phyloP scores from a whole-genome alignment of 2,797 vertebrate species.

The Steatocranus sp. region DNA sequence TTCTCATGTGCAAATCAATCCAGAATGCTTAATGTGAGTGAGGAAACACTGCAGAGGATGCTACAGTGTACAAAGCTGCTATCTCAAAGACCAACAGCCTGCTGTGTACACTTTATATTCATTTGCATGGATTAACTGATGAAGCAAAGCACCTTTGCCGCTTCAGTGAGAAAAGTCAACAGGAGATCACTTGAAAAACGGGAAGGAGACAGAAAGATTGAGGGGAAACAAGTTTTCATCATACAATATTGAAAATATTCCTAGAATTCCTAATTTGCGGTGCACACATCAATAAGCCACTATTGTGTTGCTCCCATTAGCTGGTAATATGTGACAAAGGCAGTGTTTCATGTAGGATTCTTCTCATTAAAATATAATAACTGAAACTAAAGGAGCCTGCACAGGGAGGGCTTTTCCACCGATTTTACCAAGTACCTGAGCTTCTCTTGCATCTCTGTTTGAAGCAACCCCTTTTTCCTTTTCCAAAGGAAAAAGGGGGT shows the following conservation, averaged over 20 bases:
- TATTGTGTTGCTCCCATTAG: not conserved
- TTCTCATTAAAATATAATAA: conserved; percentile 7
- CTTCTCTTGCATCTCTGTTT: not conserved
- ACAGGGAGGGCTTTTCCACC: not conserved
- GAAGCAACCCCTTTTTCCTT: no score
- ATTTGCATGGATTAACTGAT: not conserved
- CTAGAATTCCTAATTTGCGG: not conserved
- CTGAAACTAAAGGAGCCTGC: not conserved
- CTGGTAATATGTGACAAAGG: not conserved
- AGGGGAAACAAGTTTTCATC: not conserved
- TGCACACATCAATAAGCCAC: not conserved
- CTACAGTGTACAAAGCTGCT: not conserved
- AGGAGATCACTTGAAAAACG: not conserved
- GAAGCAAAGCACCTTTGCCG: not conserved
- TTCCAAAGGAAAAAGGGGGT: not conserved
- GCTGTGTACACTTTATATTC: not conserved
- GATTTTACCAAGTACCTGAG: not conserved
- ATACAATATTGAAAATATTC: not conserved
- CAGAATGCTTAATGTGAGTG: not conserved
- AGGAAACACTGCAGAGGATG: not conserved
- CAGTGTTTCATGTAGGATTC: not conserved
- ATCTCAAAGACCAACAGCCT: not conserved
- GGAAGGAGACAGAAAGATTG: not conserved
- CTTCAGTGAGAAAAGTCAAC: not conserved
- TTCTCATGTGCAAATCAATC: not conserved